phyloP scores from a whole-genome alignment of 23 tunicate species.

The Halocynthia aurantium region DNA sequence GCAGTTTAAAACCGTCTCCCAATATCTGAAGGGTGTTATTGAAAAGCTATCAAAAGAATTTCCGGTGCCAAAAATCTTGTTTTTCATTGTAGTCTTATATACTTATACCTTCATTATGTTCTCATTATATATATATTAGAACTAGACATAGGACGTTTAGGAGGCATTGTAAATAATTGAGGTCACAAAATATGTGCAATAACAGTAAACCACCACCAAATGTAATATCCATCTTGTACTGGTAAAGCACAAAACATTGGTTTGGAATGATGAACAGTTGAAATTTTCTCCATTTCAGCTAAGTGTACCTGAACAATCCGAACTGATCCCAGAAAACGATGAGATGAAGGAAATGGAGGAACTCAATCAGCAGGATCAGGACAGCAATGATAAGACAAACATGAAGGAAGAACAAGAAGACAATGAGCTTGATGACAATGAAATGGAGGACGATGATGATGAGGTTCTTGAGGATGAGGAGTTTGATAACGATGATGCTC shows the following conservation, averaged over 20 bases:
- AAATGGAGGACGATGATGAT: slow-evolving; percentile 24
- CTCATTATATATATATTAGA: too few relatives aligned
- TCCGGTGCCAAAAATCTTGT: slow-evolving; percentile 26
- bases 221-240: too few relatives aligned
- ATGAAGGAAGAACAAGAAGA: slow-evolving; percentile 6
- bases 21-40: slow-evolving; percentile 65
- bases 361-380: neutral
- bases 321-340: slow-evolving; percentile 12
- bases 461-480: slow-evolving; percentile 38
- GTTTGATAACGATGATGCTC: slow-evolving; percentile 15
- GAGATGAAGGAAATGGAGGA: slow-evolving; percentile 21
- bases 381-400: neutral
- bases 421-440: slow-evolving; percentile 1
- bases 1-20: slow-evolving; percentile 84
- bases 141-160: too few relatives aligned
- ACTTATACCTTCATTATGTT: too few relatives aligned
- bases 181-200: too few relatives aligned
- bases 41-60: slow-evolving; percentile 73
- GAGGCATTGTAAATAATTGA: too few relatives aligned
- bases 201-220: too few relatives aligned
- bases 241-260: too few relatives aligned
- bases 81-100: neutral
- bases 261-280: too few relatives aligned
- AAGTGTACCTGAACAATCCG: slow-evolving; percentile 15
- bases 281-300: slow-evolving; percentile 9